Conservation (phyloP, 1,140 invertebrate genomes). For the Musca domestica region DNA sequence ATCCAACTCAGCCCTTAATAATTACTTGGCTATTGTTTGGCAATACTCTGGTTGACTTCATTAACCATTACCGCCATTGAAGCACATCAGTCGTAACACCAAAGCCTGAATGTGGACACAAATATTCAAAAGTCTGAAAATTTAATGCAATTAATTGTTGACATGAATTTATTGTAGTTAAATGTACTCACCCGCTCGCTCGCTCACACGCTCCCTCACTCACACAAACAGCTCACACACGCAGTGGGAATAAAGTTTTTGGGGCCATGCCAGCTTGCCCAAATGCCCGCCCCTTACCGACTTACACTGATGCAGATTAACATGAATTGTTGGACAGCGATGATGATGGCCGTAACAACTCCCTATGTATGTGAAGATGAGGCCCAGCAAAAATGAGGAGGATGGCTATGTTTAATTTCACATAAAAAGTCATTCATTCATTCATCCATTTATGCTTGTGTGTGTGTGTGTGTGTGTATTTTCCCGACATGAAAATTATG, state of each 20-base stretch:
- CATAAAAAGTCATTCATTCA: background rate
- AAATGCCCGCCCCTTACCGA: too few relatives aligned
- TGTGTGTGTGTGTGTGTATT: too few relatives aligned
- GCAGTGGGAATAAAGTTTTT: background rate
- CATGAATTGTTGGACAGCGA: background rate
- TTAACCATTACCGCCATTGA: too few relatives aligned
- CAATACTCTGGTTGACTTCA: too few relatives aligned
- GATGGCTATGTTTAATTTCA: too few relatives aligned
- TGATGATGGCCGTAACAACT: background rate
- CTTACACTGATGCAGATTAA: background rate
- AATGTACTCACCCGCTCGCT: background rate
- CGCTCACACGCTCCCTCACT: background rate
- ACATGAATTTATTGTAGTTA: background rate
- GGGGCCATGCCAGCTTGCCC: too few relatives aligned
- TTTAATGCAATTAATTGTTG: conserved; percentile 16
- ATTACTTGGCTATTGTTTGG: too few relatives aligned
- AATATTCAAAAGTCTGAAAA: background rate
- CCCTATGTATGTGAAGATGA: too few relatives aligned
- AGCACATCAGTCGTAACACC: too few relatives aligned
- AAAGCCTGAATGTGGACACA: too few relatives aligned
- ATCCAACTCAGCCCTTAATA: too few relatives aligned
- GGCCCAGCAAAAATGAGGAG: too few relatives aligned
- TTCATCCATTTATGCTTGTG: background rate
- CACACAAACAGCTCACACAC: background rate
- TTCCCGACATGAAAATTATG: conserved; percentile 1